phyloP scores from a whole-genome alignment of 2,888 invertebrate genomes.

The Drosophila anceps region DNA sequence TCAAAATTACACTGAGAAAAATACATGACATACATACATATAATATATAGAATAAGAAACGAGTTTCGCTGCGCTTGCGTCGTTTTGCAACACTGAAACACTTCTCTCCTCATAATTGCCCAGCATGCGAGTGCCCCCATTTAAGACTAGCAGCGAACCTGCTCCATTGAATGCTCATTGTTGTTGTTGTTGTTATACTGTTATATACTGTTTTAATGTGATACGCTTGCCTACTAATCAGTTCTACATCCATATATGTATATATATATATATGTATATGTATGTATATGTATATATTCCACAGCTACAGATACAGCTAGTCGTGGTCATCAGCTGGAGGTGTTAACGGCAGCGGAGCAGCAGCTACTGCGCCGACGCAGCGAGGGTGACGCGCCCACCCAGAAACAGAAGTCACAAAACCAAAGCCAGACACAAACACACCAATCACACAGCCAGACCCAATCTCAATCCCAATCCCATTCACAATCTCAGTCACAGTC shows the following conservation, averaged over 20 bases:
- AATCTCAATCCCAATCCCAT: slow-evolving; percentile 24
- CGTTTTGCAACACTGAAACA: slow-evolving; percentile 42
- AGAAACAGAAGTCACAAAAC: slow-evolving; percentile 66
- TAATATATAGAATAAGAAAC: slow-evolving; percentile 8
- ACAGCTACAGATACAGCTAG: slow-evolving; percentile 54
- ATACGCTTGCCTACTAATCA: slow-evolving; percentile 6
- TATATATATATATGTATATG: neutral
- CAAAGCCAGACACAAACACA: slow-evolving; percentile 36
- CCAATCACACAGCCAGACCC: slow-evolving; percentile 17
- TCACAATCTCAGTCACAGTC: neutral
- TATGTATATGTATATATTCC: slow-evolving; percentile 4
- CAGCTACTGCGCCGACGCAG: slow-evolving; percentile 87
- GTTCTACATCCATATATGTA: neutral
- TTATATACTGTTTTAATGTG: neutral
- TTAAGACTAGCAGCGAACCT: neutral
- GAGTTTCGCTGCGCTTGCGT: slow-evolving; percentile 43
- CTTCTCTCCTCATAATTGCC: slow-evolving; percentile 4
- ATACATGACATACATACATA: slow-evolving; percentile 26
- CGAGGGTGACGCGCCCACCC: slow-evolving; percentile 87
- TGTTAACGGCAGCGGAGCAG: slow-evolving; percentile 77
- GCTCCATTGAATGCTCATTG: slow-evolving; percentile 52
- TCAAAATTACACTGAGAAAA: slow-evolving; percentile 72
- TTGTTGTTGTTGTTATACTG: slow-evolving; percentile 43
- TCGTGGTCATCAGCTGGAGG: slow-evolving; percentile 73
- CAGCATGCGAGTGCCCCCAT: slow-evolving; percentile 36